Percentiles rank a stretch among this genome's conserved stretches.
phyloP scores from a whole-genome alignment of 2,797 vertebrate species.

The Podarcis lilfordi region DNA sequence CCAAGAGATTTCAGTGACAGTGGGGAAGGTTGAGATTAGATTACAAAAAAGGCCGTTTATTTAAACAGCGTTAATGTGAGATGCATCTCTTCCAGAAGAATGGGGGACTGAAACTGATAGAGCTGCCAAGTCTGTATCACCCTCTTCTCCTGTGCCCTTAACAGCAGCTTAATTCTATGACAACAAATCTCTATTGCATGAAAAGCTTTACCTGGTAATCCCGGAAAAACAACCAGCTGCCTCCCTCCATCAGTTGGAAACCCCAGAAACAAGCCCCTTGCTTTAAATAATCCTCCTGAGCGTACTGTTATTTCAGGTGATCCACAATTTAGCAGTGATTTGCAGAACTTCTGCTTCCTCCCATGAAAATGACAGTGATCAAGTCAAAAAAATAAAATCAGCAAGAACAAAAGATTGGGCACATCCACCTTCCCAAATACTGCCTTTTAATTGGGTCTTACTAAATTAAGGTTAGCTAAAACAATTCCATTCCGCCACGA shows the following conservation, averaged over 20 bases:
- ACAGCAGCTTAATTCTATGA: not conserved
- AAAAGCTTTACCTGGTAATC: not conserved
- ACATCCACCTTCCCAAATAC: constrained; percentile 5
- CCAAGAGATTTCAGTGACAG: not conserved
- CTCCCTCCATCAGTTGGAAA: not conserved
- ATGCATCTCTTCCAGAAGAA: not conserved
- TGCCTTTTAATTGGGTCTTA: constrained; percentile 40
- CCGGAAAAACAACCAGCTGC: not conserved
- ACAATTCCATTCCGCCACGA: constrained; percentile 37
- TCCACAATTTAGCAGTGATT: constrained; percentile 23
- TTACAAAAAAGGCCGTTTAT: not conserved
- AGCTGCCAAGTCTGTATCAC: not conserved
- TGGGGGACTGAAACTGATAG: no score
- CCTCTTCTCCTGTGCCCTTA: not conserved
- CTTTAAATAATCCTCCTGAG: not conserved
- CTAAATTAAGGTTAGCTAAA: constrained; percentile 44
- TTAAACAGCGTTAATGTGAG: not conserved
- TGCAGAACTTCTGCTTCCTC: constrained; percentile 37
- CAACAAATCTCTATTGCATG: not conserved
- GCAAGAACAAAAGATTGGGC: constrained; percentile 27
- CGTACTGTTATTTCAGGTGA: constrained; percentile 27
- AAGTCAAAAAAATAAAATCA: constrained; percentile 17
- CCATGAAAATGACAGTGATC: not conserved
- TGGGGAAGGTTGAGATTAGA: not conserved
- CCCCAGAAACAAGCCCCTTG: not conserved